phyloP scores from a whole-genome alignment of 2,113 vertebrate genomes.

The Saccopteryx leptura region DNA sequence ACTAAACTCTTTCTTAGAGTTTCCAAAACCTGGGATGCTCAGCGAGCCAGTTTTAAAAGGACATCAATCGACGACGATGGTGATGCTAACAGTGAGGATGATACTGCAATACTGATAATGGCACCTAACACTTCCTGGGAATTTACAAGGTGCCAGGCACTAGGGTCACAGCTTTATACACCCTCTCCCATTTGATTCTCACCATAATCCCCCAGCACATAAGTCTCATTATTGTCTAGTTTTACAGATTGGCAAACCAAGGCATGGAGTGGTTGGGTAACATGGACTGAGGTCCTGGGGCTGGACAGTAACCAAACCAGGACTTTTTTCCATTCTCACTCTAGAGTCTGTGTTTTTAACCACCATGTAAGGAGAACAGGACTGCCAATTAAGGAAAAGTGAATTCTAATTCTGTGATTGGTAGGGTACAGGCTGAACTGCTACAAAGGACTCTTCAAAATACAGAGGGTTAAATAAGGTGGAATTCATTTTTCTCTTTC shows the following conservation, averaged over 20 bases:
- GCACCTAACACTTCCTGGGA: background rate
- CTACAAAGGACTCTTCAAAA: background rate
- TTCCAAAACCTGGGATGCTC: background rate
- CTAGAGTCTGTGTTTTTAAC: background rate
- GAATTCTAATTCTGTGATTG: background rate
- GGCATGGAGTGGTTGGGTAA: background rate
- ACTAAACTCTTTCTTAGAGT: background rate
- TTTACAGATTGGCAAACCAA: background rate
- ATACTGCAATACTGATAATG: background rate
- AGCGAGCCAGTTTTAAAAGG: background rate
- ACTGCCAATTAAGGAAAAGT: background rate
- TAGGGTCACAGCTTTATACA: background rate
- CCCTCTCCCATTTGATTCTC: background rate
- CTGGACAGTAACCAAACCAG: background rate
- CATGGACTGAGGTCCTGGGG: background rate
- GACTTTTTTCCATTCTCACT: background rate
- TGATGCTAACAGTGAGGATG: background rate
- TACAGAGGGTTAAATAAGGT: background rate
- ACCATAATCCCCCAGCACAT: background rate
- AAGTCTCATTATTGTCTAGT: background rate
- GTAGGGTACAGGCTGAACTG: background rate
- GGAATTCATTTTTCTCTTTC: background rate
- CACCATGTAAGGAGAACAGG: background rate
- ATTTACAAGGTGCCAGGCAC: background rate
- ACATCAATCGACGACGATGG: background rate